These are phyloP conservation scores for Intellagama lesueurii DNA, from an alignment of 2,797 vertebrate species.

Conservation along the genomic window DNA sequence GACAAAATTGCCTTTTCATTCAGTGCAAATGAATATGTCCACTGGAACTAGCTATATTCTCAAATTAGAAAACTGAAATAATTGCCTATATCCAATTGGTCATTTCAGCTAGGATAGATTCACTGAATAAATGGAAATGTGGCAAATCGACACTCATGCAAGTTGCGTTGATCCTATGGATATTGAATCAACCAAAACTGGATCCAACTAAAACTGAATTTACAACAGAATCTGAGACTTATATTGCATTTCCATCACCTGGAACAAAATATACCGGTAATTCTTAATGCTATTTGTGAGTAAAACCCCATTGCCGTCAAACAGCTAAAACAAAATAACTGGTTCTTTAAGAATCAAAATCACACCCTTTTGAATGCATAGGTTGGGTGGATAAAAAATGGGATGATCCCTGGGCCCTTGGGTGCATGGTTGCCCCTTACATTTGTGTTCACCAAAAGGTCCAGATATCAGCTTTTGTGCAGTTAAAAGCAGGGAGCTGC, in stretches of 20 bases:
- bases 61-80: not conserved
- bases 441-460: not conserved
- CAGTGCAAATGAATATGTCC: not conserved
- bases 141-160: no score
- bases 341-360: not conserved
- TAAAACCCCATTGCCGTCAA: not conserved
- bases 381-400: not conserved
- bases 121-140: no score
- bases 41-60: not conserved
- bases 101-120: no score
- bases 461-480: not conserved
- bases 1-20: not conserved
- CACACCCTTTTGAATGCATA: not conserved
- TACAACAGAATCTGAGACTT: no score
- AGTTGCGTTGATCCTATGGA: no score
- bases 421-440: not conserved
- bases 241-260: no score
- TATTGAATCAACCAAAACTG: no score
- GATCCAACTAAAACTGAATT: no score
- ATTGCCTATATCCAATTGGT: no score
- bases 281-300: no score
- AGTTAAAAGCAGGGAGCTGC: conserved; percentile 9
- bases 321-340: not conserved
- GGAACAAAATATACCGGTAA: no score
- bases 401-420: not conserved